phyloP scores from a whole-genome alignment of 2,113 vertebrate genomes.

The Hylia prasina region DNA sequence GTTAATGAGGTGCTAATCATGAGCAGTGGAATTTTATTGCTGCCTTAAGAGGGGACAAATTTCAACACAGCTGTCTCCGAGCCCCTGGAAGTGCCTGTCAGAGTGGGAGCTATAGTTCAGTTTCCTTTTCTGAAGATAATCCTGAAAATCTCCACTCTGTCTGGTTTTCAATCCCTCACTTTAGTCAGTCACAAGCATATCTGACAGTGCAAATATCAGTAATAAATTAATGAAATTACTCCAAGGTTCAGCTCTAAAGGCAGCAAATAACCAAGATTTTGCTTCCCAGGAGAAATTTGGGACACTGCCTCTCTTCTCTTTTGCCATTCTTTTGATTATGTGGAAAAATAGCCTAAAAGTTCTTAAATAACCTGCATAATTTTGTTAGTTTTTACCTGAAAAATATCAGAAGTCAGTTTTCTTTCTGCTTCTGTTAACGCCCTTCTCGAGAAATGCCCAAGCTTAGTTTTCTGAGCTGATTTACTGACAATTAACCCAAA shows the following conservation, averaged over 20 bases:
- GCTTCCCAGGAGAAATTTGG: neutral
- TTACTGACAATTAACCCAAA: conserved; percentile 34
- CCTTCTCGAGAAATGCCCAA: neutral
- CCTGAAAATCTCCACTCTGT: neutral
- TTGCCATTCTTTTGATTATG: neutral
- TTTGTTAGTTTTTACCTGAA: neutral
- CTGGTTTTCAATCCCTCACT: neutral
- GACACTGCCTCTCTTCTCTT: neutral
- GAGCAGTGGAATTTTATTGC: neutral
- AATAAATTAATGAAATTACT: neutral
- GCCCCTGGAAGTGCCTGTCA: neutral
- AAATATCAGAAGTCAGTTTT: neutral
- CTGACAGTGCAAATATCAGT: neutral
- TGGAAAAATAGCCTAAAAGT: neutral
- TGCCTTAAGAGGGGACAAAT: neutral
- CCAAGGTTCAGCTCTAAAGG: neutral
- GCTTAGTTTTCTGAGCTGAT: neutral
- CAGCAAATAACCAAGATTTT: neutral
- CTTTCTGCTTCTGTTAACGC: neutral
- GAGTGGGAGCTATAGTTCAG: neutral
- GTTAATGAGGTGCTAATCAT: neutral
- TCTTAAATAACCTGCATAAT: neutral
- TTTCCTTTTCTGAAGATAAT: neutral
- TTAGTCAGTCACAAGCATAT: neutral
- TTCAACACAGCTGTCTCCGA: neutral